These are phyloP conservation scores for Gastrophryne carolinensis DNA, from an alignment of 2,797 vertebrate genomes.

Conservation along the genomic window DNA sequence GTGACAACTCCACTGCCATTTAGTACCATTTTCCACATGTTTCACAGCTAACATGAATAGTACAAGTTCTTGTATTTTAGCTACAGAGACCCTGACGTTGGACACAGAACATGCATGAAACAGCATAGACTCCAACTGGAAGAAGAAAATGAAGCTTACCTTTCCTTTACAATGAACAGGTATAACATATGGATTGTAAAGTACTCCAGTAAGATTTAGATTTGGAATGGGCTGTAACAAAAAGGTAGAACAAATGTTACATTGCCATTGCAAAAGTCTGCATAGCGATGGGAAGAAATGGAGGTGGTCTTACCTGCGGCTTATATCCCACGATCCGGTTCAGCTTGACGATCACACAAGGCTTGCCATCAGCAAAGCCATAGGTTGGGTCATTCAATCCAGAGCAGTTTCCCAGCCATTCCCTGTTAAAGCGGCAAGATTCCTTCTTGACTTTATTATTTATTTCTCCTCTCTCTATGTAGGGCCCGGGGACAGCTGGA, in stretches of 20 bases:
- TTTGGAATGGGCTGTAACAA: constrained; percentile 75
- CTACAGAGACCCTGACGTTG: too few relatives aligned
- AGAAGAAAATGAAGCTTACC: too few relatives aligned
- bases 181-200: constrained; percentile 66
- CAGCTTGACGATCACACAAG: constrained; percentile 90
- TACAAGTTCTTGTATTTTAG: too few relatives aligned
- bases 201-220: constrained; percentile 28
- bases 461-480: constrained; percentile 69
- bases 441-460: constrained; percentile 63
- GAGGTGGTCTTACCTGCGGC: constrained; percentile 74
- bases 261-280: not conserved
- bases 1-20: too few relatives aligned
- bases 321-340: constrained; percentile 90
- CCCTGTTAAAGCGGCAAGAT: constrained; percentile 78
- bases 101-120: too few relatives aligned
- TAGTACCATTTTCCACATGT: too few relatives aligned
- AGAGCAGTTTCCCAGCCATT: constrained; percentile 78
- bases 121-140: too few relatives aligned
- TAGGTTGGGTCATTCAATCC: constrained; percentile 66
- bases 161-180: constrained; percentile 84
- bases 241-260: not conserved
- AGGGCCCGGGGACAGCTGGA: constrained; percentile 58
- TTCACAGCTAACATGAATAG: too few relatives aligned
- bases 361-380: constrained; percentile 82
- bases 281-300: not conserved